phyloP scores from a whole-genome alignment of 2,888 invertebrate species.

The Thymelicus sylvestris region DNA sequence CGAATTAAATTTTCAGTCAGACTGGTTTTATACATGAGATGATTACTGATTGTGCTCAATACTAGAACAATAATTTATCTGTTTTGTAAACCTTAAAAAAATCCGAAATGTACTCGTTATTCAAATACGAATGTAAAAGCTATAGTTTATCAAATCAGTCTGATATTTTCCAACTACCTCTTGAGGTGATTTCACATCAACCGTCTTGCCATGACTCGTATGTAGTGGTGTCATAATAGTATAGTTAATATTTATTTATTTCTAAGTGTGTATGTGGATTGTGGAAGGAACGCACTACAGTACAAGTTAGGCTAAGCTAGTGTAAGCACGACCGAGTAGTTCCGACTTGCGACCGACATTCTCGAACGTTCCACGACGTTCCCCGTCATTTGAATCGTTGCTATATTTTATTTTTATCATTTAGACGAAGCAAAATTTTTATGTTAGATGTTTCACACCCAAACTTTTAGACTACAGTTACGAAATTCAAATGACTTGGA shows the following conservation, averaged over 20 bases:
- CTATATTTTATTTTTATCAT: not conserved
- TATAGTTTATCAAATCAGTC: conserved; percentile 19
- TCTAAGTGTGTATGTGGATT: conserved; percentile 34
- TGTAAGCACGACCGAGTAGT: conserved; percentile 27
- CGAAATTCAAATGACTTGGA: conserved; percentile 23
- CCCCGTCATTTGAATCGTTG: conserved; percentile 37
- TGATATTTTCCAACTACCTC: not conserved
- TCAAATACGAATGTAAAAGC: not conserved
- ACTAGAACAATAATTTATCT: not conserved
- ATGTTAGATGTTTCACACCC: no score
- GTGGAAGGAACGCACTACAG: conserved; percentile 62
- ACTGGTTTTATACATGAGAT: conserved; percentile 7
- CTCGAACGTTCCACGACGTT: conserved; percentile 58
- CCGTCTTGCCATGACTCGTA: conserved; percentile 21
- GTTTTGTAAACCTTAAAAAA: no score
- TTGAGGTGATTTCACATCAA: conserved; percentile 9
- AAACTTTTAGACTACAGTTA: no score
- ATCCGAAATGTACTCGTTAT: no score
- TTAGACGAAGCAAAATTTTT: no score
- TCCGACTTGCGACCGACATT: conserved; percentile 63
- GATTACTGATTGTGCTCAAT: not conserved
- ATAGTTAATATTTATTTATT: conserved; percentile 37
- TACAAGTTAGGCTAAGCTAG: conserved; percentile 67
- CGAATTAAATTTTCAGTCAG: not conserved
- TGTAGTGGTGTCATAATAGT: conserved; percentile 22